phyloP scores from a whole-genome alignment of 1,140 invertebrate genomes.

The Lucilia cuprina region DNA sequence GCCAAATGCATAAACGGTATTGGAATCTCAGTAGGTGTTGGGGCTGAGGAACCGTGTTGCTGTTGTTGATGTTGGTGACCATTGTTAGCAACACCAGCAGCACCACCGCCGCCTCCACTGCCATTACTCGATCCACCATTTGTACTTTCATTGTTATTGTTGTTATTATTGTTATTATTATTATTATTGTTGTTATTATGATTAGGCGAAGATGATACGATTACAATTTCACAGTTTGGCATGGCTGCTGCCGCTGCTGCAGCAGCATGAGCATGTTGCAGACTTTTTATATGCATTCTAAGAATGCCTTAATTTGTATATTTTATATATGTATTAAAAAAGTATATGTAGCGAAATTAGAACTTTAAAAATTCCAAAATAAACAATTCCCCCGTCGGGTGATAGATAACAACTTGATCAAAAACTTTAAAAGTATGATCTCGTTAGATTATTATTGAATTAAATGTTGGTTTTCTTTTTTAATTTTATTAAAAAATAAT shows the following conservation, averaged over 20 bases:
- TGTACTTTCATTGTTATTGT: constrained; percentile 46
- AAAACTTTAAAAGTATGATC: neutral
- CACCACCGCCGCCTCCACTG: neutral
- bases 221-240: constrained; percentile 61
- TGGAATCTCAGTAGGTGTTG: constrained; percentile 51
- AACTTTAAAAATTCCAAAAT: constrained; percentile 9
- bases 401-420: neutral
- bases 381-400: neutral
- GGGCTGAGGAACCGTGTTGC: constrained; percentile 38
- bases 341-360: neutral
- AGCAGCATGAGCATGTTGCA: constrained; percentile 59
- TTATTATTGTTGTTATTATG: constrained; percentile 50
- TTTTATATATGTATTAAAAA: neutral
- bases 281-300: constrained; percentile 59
- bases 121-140: neutral
- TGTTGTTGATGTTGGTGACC: constrained; percentile 48
- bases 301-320: neutral
- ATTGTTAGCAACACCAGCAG: constrained; percentile 42
- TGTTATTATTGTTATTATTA: constrained; percentile 58
- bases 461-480: neutral
- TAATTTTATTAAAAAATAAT: neutral
- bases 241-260: constrained; percentile 54
- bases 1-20: constrained; percentile 57
- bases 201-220: constrained; percentile 57
- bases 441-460: neutral